Evolutionary conservation across 2,113 vertebrate genomes (phyloP).

Genomic region (Coryphaenoides rupestris): DNA sequence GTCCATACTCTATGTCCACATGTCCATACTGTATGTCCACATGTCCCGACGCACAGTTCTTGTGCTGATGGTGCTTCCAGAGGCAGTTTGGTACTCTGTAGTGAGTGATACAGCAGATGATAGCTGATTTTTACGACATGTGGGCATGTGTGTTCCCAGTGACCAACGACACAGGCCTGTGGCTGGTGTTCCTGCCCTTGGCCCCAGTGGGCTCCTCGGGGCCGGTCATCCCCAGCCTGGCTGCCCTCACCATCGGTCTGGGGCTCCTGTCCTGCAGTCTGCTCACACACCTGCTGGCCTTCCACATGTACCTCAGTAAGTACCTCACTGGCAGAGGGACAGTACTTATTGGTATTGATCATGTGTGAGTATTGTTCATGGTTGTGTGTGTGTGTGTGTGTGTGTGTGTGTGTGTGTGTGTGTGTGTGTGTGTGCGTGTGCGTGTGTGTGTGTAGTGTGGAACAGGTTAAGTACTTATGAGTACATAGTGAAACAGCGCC

Average conservation of each 20-base stretch:
- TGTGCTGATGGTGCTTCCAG: too few relatives aligned
- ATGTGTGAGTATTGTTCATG: neutral
- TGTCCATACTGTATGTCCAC: too few relatives aligned
- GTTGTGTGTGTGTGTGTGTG: neutral
- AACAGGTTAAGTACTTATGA: constrained; percentile 93
- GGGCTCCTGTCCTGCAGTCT: constrained; percentile 79
- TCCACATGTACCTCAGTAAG: constrained; percentile 96
- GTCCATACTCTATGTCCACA: too few relatives aligned
- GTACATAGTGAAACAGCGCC: constrained; percentile 89
- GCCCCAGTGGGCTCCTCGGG: constrained; percentile 78
- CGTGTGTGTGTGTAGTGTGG: constrained; percentile 78
- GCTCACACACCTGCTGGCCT: constrained; percentile 86
- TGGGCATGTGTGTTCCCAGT: constrained; percentile 44
- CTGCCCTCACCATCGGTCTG: constrained; percentile 81
- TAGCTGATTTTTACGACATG: too few relatives aligned
- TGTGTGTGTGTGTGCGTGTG: neutral
- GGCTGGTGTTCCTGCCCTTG: constrained; percentile 89
- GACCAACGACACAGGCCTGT: constrained; percentile 81
- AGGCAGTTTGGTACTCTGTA: too few relatives aligned
- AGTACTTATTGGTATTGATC: neutral
- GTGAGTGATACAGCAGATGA: too few relatives aligned
- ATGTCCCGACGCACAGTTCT: too few relatives aligned
- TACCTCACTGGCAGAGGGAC: constrained; percentile 20
- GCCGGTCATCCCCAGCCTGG: constrained; percentile 78
- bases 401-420: neutral